These are phyloP conservation scores for Rhombomys opimus DNA, from an alignment of 2,113 vertebrate species.

Conservation along the genomic window DNA sequence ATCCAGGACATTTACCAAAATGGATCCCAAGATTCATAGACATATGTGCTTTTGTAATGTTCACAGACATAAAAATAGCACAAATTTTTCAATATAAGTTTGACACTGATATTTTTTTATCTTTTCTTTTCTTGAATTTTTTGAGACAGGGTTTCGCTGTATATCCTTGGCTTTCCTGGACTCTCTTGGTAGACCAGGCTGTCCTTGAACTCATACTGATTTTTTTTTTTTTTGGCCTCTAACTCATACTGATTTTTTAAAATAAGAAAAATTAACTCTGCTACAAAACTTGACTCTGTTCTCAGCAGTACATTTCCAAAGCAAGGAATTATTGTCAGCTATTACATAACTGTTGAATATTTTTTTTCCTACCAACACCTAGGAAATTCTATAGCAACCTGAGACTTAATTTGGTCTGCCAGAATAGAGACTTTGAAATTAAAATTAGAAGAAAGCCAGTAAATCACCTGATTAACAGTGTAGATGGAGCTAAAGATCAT, in stretches of 20 bases:
- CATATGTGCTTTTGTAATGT: neutral
- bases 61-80: neutral
- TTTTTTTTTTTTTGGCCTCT: no score
- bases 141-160: no score
- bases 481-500: neutral
- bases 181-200: no score
- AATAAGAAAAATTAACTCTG: neutral
- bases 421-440: neutral
- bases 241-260: neutral
- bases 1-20: conserved; percentile 14
- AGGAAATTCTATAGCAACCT: neutral
- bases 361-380: neutral
- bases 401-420: neutral
- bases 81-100: neutral
- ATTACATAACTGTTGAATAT: neutral
- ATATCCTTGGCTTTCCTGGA: no score
- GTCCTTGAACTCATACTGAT: no score
- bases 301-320: neutral
- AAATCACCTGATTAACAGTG: neutral
- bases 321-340: neutral
- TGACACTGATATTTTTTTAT: neutral
- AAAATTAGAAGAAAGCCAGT: neutral
- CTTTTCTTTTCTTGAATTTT: no score
- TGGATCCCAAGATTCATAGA: neutral
- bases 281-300: neutral